Percentiles rank a stretch among this genome's conserved stretches.
Conservation (phyloP, 30 jellyfish, hydroid and myxozoan species). For the Aurelia aurita complex sp. Pacific region DNA sequence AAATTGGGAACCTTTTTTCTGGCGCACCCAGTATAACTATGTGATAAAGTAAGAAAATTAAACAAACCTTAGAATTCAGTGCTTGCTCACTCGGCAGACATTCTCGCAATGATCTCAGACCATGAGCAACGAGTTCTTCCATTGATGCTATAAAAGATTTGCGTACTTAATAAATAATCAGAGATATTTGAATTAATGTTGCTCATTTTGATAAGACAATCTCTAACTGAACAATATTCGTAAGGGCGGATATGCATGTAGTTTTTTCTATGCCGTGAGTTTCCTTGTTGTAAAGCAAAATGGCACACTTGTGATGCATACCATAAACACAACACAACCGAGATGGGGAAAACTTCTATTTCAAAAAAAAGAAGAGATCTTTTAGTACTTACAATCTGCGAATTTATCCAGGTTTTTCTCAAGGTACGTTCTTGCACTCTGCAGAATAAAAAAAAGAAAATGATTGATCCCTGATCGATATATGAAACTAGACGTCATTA, state of each 20-base stretch:
- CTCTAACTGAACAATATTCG: neutral
- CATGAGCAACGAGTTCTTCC: slow-evolving; percentile 94
- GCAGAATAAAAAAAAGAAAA: slow-evolving; percentile 4
- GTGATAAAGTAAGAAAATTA: neutral
- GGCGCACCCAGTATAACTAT: too few relatives aligned
- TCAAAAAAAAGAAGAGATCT: neutral
- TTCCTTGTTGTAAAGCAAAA: too few relatives aligned
- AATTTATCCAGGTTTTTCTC: slow-evolving; percentile 93
- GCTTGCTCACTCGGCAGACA: slow-evolving; percentile 96
- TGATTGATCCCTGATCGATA: neutral
- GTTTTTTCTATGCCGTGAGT: too few relatives aligned
- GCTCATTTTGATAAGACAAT: neutral
- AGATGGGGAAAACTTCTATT: too few relatives aligned
- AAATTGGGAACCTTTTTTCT: too few relatives aligned
- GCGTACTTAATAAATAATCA: neutral
- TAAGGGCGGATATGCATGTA: too few relatives aligned
- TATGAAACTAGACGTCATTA: neutral
- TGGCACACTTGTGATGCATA: too few relatives aligned
- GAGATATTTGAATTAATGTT: neutral
- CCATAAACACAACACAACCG: too few relatives aligned
- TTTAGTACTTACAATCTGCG: slow-evolving; percentile 77
- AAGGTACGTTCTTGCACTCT: slow-evolving; percentile 99
- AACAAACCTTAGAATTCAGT: slow-evolving; percentile 75
- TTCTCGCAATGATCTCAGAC: slow-evolving; percentile 91
- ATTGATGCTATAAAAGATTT: slow-evolving; percentile 64